Evolutionary conservation across 2,888 invertebrate species (phyloP).

Genomic region (Rhagonycha fulva): DNA sequence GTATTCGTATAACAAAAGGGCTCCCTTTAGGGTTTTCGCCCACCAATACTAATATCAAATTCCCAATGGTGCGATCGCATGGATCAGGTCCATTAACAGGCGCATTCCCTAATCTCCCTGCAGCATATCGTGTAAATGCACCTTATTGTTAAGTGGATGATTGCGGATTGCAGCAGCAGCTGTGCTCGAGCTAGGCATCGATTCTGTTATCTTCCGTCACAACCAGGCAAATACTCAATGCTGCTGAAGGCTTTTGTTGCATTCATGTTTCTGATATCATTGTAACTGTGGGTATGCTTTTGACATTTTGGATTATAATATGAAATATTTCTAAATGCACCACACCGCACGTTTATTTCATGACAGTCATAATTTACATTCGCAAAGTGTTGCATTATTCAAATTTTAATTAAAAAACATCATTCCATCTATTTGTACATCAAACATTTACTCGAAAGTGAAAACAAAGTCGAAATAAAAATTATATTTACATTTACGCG

Average conservation of each 20-base stretch:
- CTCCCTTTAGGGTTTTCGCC: slow-evolving; percentile 21
- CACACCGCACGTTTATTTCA: background rate
- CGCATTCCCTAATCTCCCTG: slow-evolving; percentile 36
- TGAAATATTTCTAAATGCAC: slow-evolving; percentile 19
- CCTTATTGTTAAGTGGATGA: slow-evolving; percentile 43
- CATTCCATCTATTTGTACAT: background rate
- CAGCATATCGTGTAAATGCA: slow-evolving; percentile 42
- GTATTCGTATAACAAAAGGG: background rate
- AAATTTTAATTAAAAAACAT: background rate
- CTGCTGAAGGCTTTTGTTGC: slow-evolving; percentile 17
- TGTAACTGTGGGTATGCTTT: slow-evolving; percentile 19
- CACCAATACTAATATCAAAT: slow-evolving; percentile 24
- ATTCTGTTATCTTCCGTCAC: slow-evolving; percentile 28
- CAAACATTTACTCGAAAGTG: background rate
- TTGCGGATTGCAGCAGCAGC: slow-evolving; percentile 34
- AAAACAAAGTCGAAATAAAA: background rate
- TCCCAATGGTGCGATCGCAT: slow-evolving; percentile 35
- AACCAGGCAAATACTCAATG: slow-evolving; percentile 11
- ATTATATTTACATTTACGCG: background rate
- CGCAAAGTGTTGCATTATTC: background rate
- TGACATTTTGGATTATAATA: slow-evolving; percentile 25
- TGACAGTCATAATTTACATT: background rate
- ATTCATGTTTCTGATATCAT: slow-evolving; percentile 18
- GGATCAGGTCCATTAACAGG: slow-evolving; percentile 36
- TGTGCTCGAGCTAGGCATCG: slow-evolving; percentile 33